Evolutionary conservation across 2,888 invertebrate species (phyloP), one percentile per base, ranked within the genome.

Genomic region (Mechanitis messenoides): DNA sequence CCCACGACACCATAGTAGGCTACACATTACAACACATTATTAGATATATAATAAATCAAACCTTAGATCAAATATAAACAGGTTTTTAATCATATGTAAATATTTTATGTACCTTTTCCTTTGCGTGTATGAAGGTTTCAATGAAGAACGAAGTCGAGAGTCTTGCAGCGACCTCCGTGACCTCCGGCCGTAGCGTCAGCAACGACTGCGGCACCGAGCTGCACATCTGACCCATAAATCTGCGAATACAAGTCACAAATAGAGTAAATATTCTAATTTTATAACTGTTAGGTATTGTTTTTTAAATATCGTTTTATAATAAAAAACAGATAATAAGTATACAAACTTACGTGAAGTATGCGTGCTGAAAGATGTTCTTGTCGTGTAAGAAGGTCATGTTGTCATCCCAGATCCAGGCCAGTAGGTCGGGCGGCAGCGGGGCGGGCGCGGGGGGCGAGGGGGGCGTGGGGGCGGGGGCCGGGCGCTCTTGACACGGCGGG

Each of bases 1-100:
- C 97, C 98, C 98, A 98, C 69, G 98, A 96, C 53, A 97, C 95
- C 96, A 98, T 97, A 1, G 97, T 98, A 4, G 98, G 97, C 94
- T 95, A 73, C 56, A 77, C 76, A 35, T 56, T 58, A 11, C 55
- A 45, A 58, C 20, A 57, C 54, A 28, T 58, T 54, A 45, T 28
- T 35, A 7, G 53, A 53, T 53, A 53, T 42, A 35, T 20, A 20
- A 20, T 20, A 20, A 20, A 20, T 20, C 20, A 20, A 20, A 20
- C 20, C 20, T 20, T 20, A 20, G 20, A 20, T 20, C 20, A 20
- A 20, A 20, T 20, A 20, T 20, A 20, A 20, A 20, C 20, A 20
- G 20, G 20, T 20, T 20, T 20, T 20, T 20, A 20, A 1, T 20
- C 20, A 20, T 20, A 35, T 5, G 35, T 5, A 35, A 35, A 35